Evolutionary conservation across 2,888 invertebrate species (phyloP), one percentile per base, ranked within the genome.

Genomic region (Mechanitis messenoides): DNA sequence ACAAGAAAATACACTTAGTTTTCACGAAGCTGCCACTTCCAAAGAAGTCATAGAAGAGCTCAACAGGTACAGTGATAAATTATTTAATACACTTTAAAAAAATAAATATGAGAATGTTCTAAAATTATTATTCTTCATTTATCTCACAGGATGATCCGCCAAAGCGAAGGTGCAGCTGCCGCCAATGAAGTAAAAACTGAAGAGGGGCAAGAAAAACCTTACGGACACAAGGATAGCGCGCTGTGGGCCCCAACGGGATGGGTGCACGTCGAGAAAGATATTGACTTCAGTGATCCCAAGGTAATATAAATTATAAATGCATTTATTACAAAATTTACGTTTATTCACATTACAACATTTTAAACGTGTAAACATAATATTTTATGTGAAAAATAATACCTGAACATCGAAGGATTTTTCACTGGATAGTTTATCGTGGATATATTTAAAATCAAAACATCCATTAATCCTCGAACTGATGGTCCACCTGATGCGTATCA

Each of bases 201-300:
- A 33, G 78, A 75, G 11, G 63, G 67, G 12, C 62, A 63, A 2
- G 79, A 76, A 31, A 76, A 72, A 58, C 60, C 72, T 3, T 73
- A 68, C 7, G 67, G 72, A 45, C 82, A 84, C n/a, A 86, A 92
- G 64, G 94, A 94, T 80, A 89, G 90, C 62, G 93, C 93, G 45
- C 91, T 93, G 68, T 92, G 93, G 86, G 92, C 92, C 63, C 93
- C 93, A 33, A 95, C 95, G 0, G 95, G 95, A 47, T 95, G 95
- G 95, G 93, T 95, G 65, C 95, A 95, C 76, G 94, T 95, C 47
- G 94, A 95, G 75, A 92, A 92, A 67, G 94, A 94, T 74, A 93
- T 94, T 66, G 95, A 95, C 84, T 92, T 95, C 74, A 94, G 93
- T 71, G 95, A 95, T 83, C 95, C 95, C 11, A 95, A 94, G 92